These are phyloP conservation scores for Aix galericulata DNA, from an alignment of 2,113 vertebrate genomes.

Conservation along the genomic window DNA sequence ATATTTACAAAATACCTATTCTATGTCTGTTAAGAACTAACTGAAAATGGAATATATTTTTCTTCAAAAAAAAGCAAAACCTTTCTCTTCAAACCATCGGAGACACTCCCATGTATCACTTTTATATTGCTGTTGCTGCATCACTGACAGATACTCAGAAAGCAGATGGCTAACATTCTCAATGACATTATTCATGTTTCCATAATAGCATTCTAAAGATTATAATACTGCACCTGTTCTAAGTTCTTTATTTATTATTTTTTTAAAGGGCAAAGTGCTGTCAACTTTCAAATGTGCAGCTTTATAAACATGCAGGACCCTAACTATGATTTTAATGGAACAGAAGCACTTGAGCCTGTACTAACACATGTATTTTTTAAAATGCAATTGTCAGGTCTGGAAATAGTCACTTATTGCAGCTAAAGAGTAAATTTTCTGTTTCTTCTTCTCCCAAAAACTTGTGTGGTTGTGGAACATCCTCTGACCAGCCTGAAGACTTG, in stretches of 20 bases:
- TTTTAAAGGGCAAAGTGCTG: neutral
- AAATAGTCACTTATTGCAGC: neutral
- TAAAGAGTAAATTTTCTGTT: neutral
- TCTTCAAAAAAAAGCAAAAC: neutral
- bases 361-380: neutral
- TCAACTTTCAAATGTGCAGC: neutral
- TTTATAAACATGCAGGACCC: neutral
- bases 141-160: conserved; percentile 37
- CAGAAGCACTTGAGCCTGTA: neutral
- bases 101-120: neutral
- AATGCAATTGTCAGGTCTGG: neutral
- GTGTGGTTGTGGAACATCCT: neutral
- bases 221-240: conserved; percentile 47
- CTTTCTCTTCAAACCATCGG: neutral
- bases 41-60: neutral
- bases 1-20: neutral
- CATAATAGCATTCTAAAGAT: conserved; percentile 50
- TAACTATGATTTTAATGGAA: neutral
- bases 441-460: neutral
- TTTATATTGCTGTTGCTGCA: neutral
- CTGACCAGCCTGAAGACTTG: neutral
- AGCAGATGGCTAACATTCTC: conserved; percentile 70
- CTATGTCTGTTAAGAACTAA: neutral
- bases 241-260: neutral
- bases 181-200: conserved; percentile 68